Percentiles rank a stretch among this genome's conserved stretches.
Conservation (phyloP, 2,113 vertebrate species). For the Dolichallabes microphthalmus region DNA sequence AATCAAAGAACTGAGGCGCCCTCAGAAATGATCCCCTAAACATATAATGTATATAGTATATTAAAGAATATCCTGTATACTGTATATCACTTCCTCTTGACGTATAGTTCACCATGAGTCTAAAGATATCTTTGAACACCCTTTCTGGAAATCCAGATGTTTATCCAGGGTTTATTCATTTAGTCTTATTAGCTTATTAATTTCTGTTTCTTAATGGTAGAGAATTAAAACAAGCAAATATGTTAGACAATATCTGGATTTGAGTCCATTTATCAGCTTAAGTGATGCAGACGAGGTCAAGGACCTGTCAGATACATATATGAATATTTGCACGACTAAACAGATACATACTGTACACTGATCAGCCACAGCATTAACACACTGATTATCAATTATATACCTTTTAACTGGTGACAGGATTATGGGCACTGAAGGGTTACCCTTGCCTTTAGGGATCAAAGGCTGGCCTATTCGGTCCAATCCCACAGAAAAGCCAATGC, state of each 20-base stretch:
- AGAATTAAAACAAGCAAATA: background rate
- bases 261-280: background rate
- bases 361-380: too few species aligned
- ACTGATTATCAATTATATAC: too few species aligned
- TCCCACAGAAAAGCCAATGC: too few species aligned
- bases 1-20: background rate
- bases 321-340: background rate
- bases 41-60: too few species aligned
- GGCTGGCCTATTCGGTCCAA: too few species aligned
- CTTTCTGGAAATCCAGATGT: background rate
- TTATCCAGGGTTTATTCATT: background rate
- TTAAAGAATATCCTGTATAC: too few species aligned
- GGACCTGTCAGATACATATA: background rate
- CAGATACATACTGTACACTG: too few species aligned
- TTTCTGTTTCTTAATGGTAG: too few species aligned
- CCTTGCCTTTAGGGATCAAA: too few species aligned
- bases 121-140: background rate
- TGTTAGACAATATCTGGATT: background rate
- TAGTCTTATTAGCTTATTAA: background rate
- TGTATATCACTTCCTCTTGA: background rate
- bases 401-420: too few species aligned
- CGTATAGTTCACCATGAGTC: background rate
- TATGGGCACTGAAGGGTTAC: too few species aligned
- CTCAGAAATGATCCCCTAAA: background rate
- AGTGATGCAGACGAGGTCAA: background rate